These are phyloP conservation scores for Caprella mutica DNA, from an alignment of 2,888 invertebrate species.

Conservation along the genomic window DNA sequence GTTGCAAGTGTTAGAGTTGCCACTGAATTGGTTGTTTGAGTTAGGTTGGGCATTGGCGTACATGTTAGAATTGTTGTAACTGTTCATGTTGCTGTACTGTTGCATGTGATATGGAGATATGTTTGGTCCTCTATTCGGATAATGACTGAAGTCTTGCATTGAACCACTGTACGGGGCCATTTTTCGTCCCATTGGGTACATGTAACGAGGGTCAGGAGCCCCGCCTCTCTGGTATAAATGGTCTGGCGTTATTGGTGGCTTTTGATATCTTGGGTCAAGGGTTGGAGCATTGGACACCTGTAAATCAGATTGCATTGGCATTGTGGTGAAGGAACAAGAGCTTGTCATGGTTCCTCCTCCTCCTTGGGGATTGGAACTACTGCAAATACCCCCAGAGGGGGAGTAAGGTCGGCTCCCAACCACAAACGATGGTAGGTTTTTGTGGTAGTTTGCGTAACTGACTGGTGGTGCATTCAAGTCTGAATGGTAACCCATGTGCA, in stretches of 20 bases:
- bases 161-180: slow-evolving; percentile 21
- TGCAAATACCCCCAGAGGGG: slow-evolving; percentile 12
- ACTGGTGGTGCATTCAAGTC: slow-evolving; percentile 26
- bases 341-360: neutral
- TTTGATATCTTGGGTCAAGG: slow-evolving; percentile 16
- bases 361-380: neutral
- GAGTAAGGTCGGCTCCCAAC: slow-evolving; percentile 23
- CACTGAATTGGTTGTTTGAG: neutral
- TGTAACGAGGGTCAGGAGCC: neutral
- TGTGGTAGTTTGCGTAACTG: slow-evolving; percentile 21
- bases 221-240: slow-evolving; percentile 18
- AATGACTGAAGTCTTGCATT: slow-evolving; percentile 25
- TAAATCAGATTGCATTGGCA: slow-evolving; percentile 21
- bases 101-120: slow-evolving; percentile 21
- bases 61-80: slow-evolving; percentile 1
- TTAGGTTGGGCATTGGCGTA: slow-evolving; percentile 4
- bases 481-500: slow-evolving; percentile 20
- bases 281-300: slow-evolving; percentile 17
- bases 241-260: slow-evolving; percentile 21
- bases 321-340: slow-evolving; percentile 9
- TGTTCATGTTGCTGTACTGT: slow-evolving; percentile 12
- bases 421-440: slow-evolving; percentile 15
- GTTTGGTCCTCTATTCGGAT: slow-evolving; percentile 16
- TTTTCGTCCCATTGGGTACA: slow-evolving; percentile 3
- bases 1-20: neutral